A percentile compares a stretch with the other conserved stretches of the same genome.
Conservation (phyloP, 2,797 vertebrate genomes). For the Hybognathus amarus region DNA sequence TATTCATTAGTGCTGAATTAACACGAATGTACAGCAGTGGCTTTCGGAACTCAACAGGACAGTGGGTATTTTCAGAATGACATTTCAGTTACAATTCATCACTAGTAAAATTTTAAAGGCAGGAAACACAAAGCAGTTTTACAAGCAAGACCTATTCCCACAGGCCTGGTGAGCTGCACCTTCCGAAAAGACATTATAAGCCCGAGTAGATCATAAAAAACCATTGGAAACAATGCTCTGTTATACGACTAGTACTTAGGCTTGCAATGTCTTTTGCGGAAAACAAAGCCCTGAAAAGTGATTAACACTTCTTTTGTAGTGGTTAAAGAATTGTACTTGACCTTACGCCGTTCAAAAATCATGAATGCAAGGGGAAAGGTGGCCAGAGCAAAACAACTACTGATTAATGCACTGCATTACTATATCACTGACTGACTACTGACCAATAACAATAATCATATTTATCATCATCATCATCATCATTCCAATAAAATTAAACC, state of each 20-base stretch:
- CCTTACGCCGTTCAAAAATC: neutral
- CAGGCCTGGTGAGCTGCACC: neutral
- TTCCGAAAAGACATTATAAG: neutral
- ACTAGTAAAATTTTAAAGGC: slow-evolving; percentile 1
- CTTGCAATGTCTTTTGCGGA: neutral
- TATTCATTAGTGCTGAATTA: slow-evolving; percentile 39
- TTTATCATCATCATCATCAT: too few species aligned
- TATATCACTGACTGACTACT: neutral
- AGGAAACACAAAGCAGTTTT: slow-evolving; percentile 7
- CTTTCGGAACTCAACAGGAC: slow-evolving; percentile 37
- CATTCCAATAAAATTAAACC: neutral
- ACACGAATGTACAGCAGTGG: slow-evolving; percentile 19
- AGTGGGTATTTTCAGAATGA: slow-evolving; percentile 36
- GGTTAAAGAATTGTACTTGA: neutral
- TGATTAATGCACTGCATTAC: neutral
- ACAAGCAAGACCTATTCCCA: slow-evolving; percentile 10
- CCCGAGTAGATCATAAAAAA: neutral
- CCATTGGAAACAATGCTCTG: neutral
- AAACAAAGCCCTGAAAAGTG: neutral
- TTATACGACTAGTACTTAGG: neutral
- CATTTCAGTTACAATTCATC: slow-evolving; percentile 19
- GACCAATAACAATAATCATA: neutral
- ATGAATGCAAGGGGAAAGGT: neutral
- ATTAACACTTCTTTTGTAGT: neutral
- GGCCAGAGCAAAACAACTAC: neutral